phyloP scores from a whole-genome alignment of 2,888 invertebrate species.

The Blomia tropicalis region DNA sequence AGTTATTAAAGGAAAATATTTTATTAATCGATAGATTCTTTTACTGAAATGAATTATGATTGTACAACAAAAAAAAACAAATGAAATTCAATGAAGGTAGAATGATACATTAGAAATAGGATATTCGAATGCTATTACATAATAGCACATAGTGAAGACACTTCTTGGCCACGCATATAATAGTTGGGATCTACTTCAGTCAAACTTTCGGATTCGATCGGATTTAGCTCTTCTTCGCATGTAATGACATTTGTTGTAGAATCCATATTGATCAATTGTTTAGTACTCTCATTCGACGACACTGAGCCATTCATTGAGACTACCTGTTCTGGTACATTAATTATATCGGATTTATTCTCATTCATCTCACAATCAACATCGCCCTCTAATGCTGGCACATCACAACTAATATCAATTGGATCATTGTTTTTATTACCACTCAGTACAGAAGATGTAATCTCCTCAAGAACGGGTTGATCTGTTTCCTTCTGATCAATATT shows the following conservation, averaged over 20 bases:
- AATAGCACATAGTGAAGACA: slow-evolving; percentile 22
- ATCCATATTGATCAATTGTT: neutral
- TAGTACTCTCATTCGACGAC: neutral
- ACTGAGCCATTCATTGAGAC: neutral
- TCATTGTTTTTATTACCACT: neutral
- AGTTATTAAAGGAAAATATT: no score
- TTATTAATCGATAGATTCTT: no score
- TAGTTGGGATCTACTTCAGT: neutral
- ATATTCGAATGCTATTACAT: neutral
- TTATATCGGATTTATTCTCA: neutral
- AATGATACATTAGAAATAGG: no score
- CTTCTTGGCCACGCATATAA: slow-evolving; percentile 11
- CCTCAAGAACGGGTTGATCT: no score
- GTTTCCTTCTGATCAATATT: no score
- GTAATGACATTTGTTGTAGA: no score
- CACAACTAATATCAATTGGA: neutral
- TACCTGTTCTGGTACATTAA: no score
- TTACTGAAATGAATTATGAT: no score
- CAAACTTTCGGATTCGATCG: neutral
- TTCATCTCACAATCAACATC: neutral
- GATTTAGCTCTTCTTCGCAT: no score
- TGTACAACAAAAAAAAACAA: no score
- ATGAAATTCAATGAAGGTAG: no score
- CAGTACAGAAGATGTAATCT: no score
- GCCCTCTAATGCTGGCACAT: neutral